These are phyloP conservation scores for Lophius piscatorius DNA, from an alignment of 2,113 vertebrate genomes.

Conservation along the genomic window DNA sequence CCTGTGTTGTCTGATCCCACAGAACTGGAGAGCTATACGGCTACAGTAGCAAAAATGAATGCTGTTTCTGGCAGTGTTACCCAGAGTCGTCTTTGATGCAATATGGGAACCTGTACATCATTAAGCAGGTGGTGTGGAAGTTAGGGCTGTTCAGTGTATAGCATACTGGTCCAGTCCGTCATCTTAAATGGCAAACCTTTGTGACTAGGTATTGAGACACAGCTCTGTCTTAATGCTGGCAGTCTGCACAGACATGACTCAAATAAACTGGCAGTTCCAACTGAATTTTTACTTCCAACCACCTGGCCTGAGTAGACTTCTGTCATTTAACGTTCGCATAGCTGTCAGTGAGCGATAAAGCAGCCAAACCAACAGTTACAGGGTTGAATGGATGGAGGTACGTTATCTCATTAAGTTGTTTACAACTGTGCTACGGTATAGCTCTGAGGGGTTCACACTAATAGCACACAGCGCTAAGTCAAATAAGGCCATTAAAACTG, in stretches of 20 bases:
- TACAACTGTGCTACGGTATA: constrained; percentile 19
- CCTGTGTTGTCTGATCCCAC: no score
- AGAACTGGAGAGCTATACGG: no score
- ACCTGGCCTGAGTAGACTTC: constrained; percentile 17
- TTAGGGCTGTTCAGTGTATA: no score
- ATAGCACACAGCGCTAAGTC: constrained; percentile 9
- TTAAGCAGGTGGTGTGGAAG: no score
- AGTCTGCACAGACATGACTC: no score
- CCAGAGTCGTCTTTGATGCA: no score
- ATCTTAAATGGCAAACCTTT: background rate
- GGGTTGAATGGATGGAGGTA: constrained; percentile 58
- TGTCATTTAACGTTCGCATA: constrained; percentile 12
- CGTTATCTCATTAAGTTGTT: constrained; percentile 60
- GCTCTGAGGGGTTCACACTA: constrained; percentile 47
- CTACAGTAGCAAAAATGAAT: no score
- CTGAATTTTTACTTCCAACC: background rate
- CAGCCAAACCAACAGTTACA: constrained; percentile 32
- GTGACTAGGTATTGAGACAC: background rate
- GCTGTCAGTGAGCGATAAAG: constrained; percentile 42
- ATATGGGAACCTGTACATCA: no score
- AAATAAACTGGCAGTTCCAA: background rate
- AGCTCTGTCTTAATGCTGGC: background rate
- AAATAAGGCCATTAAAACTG: constrained; percentile 31
- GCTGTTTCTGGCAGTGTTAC: no score
- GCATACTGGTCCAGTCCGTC: no score